phyloP scores from a whole-genome alignment of 2,113 vertebrate genomes.

The Apodemus sylvaticus region DNA sequence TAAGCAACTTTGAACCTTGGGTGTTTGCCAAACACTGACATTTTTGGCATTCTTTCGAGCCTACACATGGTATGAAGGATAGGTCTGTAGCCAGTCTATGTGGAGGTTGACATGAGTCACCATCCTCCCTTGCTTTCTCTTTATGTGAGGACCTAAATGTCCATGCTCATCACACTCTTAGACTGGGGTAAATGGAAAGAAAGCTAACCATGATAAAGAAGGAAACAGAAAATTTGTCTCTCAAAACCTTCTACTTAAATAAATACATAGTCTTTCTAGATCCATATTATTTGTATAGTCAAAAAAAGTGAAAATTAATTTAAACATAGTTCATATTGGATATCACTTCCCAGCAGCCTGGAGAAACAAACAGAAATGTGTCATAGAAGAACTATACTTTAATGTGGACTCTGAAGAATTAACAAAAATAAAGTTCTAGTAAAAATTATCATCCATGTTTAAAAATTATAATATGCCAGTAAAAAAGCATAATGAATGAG shows the following conservation, averaged over 20 bases:
- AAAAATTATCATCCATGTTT: background rate
- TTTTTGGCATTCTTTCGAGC: constrained; percentile 15
- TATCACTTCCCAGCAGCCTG: background rate
- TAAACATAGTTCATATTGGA: background rate
- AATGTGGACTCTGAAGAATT: constrained; percentile 48
- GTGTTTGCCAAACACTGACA: constrained; percentile 15
- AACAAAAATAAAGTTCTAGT: constrained; percentile 19
- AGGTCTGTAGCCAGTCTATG: background rate
- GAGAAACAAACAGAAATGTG: constrained; percentile 51
- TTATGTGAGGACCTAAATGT: background rate
- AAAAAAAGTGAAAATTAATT: constrained; percentile 43
- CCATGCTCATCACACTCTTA: background rate
- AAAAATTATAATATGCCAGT: constrained; percentile 19
- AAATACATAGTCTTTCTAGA: background rate
- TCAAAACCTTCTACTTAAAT: background rate
- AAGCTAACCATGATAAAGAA: background rate
- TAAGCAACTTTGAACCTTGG: background rate
- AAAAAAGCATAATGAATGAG: constrained; percentile 1
- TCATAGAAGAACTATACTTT: background rate
- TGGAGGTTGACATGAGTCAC: background rate
- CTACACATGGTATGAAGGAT: background rate
- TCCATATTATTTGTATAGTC: background rate
- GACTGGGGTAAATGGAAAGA: background rate
- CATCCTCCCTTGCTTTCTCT: background rate
- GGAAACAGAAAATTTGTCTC: constrained; percentile 17